Evolutionary conservation across 1,140 invertebrate genomes (phyloP).

Genomic region (Psix sp.): DNA sequence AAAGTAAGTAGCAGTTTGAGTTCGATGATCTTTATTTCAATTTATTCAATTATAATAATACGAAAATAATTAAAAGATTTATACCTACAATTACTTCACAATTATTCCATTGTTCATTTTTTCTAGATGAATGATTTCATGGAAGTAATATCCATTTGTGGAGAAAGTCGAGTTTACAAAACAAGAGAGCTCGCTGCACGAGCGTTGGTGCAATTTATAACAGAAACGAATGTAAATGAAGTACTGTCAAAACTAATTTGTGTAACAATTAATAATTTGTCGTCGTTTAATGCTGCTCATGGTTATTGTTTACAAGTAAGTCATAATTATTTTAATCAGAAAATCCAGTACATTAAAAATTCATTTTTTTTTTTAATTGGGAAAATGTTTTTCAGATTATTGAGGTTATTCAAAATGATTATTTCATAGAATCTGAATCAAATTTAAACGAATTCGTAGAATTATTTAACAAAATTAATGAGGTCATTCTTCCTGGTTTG

Average conservation of each 20-base stretch:
- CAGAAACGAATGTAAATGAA: constrained; percentile 62
- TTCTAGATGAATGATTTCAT: constrained; percentile 73
- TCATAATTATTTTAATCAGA: neutral
- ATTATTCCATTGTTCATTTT: constrained; percentile 6
- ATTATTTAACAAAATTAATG: constrained; percentile 18
- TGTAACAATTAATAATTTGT: constrained; percentile 43
- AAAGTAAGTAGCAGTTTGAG: constrained; percentile 75
- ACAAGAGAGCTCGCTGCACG: constrained; percentile 82
- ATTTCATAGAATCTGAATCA: constrained; percentile 4
- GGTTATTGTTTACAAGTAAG: constrained; percentile 73
- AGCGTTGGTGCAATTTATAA: constrained; percentile 82
- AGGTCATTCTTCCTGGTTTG: constrained; percentile 14
- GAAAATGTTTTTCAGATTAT: constrained; percentile 19
- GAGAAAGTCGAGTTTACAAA: constrained; percentile 80
- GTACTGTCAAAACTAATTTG: constrained; percentile 66
- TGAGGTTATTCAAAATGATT: constrained; percentile 16
- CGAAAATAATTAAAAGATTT: too few relatives aligned
- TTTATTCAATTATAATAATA: constrained; percentile 3
- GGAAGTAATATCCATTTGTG: constrained; percentile 75
- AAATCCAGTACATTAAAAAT: neutral
- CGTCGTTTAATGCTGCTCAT: constrained; percentile 70
- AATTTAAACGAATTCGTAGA: constrained; percentile 5
- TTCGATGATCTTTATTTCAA: constrained; percentile 23
- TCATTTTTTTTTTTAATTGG: neutral
- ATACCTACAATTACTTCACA: too few relatives aligned